These are phyloP conservation scores for Acipenser oxyrinchus DNA, from an alignment of 2,797 vertebrate species.

Conservation along the genomic window DNA sequence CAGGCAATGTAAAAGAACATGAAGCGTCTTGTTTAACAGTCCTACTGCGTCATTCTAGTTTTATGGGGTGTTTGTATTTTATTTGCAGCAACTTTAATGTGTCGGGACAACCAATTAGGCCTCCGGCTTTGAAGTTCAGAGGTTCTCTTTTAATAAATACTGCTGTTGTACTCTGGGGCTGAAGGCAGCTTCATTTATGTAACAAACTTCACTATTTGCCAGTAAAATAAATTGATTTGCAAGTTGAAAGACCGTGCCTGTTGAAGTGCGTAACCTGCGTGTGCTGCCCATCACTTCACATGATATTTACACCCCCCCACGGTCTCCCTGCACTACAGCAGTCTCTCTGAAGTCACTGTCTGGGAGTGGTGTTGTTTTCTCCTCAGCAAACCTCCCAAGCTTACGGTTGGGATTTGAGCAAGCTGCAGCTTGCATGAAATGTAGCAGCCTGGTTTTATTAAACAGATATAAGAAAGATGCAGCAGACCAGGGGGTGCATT, in stretches of 20 bases:
- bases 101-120: neutral
- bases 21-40: no score
- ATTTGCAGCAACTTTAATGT: no score
- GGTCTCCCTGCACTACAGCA: no score
- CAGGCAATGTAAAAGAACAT: no score
- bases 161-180: neutral
- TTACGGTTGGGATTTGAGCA: neutral
- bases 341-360: no score
- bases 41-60: no score
- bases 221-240: neutral
- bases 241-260: neutral
- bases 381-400: neutral
- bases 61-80: no score
- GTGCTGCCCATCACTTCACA: neutral
- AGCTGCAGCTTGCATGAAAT: neutral
- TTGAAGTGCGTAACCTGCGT: neutral
- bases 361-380: neutral
- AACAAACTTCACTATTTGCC: neutral
- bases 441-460: neutral
- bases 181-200: neutral
- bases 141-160: neutral
- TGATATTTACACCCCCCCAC: neutral
- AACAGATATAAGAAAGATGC: neutral
- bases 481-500: neutral
- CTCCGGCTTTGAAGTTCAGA: neutral